phyloP scores from a whole-genome alignment of 1,140 invertebrate genomes.

The Idris sp. region DNA sequence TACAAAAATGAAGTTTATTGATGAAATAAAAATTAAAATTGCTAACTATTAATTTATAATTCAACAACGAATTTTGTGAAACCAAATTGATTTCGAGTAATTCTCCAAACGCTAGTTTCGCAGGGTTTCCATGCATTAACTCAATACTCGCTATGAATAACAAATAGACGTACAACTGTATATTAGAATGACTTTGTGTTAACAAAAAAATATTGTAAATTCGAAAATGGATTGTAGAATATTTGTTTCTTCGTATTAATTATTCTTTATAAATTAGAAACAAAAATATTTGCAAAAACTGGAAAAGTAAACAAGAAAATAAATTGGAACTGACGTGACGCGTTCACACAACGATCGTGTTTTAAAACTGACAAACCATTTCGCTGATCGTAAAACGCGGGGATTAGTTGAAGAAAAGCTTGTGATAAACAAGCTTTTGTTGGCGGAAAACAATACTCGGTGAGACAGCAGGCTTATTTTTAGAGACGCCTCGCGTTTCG shows the following conservation, averaged over 20 bases:
- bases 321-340: conserved; percentile 27
- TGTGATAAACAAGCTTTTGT: conserved; percentile 57
- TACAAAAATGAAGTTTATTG: too few relatives aligned
- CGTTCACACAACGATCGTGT: conserved; percentile 28
- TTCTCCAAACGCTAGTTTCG: conserved; percentile 8
- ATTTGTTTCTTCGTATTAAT: too few relatives aligned
- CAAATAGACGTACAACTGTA: too few relatives aligned
- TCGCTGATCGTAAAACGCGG: conserved; percentile 24
- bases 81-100: conserved; percentile 33
- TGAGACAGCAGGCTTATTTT: conserved; percentile 53
- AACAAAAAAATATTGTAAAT: too few relatives aligned
- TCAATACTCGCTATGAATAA: conserved; percentile 16
- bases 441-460: conserved; percentile 51
- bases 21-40: too few relatives aligned
- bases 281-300: too few relatives aligned
- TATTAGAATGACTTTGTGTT: conserved; percentile 14
- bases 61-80: conserved; percentile 29
- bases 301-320: conserved; percentile 5
- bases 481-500: conserved; percentile 47
- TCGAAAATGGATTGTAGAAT: too few relatives aligned
- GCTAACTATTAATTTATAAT: conserved; percentile 28
- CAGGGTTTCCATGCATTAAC: conserved; percentile 25
- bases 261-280: too few relatives aligned
- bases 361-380: conserved; percentile 20
- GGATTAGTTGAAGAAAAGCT: conserved; percentile 58